Conservation (phyloP, 2,797 vertebrate species). For the Gobio occitaniae region DNA sequence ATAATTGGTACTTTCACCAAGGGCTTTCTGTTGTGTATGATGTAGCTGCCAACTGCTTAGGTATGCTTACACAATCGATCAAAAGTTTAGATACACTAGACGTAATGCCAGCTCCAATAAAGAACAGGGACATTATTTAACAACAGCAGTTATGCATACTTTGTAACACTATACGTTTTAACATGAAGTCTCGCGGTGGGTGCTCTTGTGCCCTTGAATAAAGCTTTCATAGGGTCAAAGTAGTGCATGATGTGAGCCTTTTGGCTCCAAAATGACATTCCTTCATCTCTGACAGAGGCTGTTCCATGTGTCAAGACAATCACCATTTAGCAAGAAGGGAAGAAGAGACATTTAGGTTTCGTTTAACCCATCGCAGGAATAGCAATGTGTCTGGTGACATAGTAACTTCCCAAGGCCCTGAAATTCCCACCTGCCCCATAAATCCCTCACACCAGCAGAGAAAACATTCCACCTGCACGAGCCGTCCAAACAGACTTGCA, state of each 20-base stretch:
- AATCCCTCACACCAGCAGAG: constrained; percentile 66
- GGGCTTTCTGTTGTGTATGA: constrained; percentile 46
- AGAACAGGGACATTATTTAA: not conserved
- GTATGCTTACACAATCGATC: constrained; percentile 21
- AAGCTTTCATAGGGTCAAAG: not conserved
- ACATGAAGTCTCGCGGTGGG: not conserved
- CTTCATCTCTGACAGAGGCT: constrained; percentile 56
- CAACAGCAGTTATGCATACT: constrained; percentile 1
- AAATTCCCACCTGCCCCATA: constrained; percentile 59
- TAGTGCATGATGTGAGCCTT: constrained; percentile 27
- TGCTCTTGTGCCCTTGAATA: constrained; percentile 9
- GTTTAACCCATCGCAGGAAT: constrained; percentile 49
- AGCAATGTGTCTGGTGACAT: constrained; percentile 52
- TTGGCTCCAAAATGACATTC: constrained; percentile 53
- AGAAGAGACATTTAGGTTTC: constrained; percentile 32
- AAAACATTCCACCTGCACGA: constrained; percentile 62
- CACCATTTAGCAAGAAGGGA: constrained; percentile 26
- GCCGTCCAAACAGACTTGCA: constrained; percentile 53
- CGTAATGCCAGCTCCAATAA: constrained; percentile 25
- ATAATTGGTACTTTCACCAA: constrained; percentile 21
- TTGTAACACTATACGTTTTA: not conserved
- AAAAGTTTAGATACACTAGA: constrained; percentile 28
- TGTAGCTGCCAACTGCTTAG: constrained; percentile 37
- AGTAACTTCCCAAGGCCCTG: constrained; percentile 64
- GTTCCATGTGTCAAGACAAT: constrained; percentile 34